Evolutionary conservation across 2,888 invertebrate species (phyloP).

Genomic region (Didymodactylos carnosus): DNA sequence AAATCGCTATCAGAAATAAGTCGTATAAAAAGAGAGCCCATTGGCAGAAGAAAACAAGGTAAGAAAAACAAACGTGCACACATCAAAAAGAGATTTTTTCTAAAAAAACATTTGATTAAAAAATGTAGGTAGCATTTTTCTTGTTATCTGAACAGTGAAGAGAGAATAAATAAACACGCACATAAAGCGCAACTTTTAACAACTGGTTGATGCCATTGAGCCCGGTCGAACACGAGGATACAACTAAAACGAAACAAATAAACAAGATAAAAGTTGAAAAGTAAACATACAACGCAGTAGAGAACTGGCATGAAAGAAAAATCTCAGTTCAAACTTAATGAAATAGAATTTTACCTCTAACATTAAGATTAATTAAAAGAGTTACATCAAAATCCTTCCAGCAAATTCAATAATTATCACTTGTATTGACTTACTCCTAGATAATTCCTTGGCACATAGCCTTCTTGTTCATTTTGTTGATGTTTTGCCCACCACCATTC

Average conservation of each 20-base stretch:
- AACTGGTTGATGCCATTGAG: background rate
- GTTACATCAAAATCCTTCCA: background rate
- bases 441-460: constrained; percentile 12
- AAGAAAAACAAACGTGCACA: no score
- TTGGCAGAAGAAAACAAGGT: no score
- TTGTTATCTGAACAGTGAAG: no score
- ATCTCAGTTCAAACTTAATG: background rate
- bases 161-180: background rate
- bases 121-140: no score
- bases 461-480: background rate
- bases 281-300: background rate
- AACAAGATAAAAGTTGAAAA: background rate
- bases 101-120: no score
- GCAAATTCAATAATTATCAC: background rate
- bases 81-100: no score
- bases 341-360: background rate
- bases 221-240: background rate
- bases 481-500: constrained; percentile 12
- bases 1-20: no score
- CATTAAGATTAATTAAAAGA: background rate
- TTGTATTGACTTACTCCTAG: background rate
- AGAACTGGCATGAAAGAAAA: background rate
- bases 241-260: background rate
- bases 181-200: background rate
- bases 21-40: no score